These are phyloP conservation scores for Rousettus madagascariensis DNA, from an alignment of 2,797 vertebrate genomes.

Conservation along the genomic window DNA sequence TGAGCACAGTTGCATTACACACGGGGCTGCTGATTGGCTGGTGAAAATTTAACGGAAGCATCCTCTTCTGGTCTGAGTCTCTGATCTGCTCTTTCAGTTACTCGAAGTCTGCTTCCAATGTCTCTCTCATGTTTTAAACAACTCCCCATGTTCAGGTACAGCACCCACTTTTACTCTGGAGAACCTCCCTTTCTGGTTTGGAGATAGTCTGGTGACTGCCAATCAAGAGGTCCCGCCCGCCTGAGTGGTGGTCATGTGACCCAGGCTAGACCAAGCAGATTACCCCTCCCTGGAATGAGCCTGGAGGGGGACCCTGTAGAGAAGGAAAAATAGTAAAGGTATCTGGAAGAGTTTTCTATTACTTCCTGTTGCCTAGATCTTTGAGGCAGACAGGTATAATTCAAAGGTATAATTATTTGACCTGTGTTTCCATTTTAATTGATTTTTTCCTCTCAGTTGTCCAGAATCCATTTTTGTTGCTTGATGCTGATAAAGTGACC, in stretches of 20 bases:
- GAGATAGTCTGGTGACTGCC: neutral
- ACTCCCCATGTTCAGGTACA: neutral
- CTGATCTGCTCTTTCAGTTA: neutral
- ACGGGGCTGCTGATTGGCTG: neutral
- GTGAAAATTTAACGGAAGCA: neutral
- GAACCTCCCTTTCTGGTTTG: no score
- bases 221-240: neutral
- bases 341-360: neutral
- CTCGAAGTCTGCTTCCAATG: neutral
- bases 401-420: neutral
- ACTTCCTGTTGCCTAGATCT: neutral
- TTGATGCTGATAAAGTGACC: neutral
- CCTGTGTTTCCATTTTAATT: neutral
- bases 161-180: neutral
- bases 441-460: neutral
- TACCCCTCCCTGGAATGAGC: neutral
- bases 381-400: neutral
- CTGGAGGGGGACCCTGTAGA: neutral
- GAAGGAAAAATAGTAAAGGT: neutral
- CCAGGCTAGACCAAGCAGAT: neutral
- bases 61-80: neutral
- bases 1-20: neutral
- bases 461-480: neutral
- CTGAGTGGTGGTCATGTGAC: neutral
- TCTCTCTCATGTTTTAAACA: neutral